Base-by-base conservation (phyloP, 2,113 vertebrate species). In the Anguilla rostrata region DNA sequence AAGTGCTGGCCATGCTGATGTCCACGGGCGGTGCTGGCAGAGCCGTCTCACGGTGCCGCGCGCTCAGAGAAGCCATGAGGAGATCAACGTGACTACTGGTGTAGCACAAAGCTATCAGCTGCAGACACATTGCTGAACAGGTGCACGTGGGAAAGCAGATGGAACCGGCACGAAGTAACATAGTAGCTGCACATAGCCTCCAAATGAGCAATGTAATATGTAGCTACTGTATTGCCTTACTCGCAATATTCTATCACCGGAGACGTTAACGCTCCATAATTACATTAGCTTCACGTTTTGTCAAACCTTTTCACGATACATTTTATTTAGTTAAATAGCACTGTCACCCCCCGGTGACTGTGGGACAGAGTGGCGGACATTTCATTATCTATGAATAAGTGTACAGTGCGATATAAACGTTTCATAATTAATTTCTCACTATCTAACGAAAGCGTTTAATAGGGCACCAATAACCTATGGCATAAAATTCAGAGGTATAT, bases 21-120 rank as follows among this genome's bases (percentile, higher is more conserved):
- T 26, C 41, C 16, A 5, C 26, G n/a, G 40, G n/a, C 53, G 46
- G 39, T 20, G 66, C 39, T 22, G 66, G 85, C 71, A 53, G 26
- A 29, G 39, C 40, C 29, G 34, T 63, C 49, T 57, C 82, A 60
- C n/a, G 56, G 15, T 60, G 82, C 53, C 86, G 18, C 60, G 29
- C 82, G 29, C 86, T 88, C 88, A 84, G 85, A 80, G 39, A 83
- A 26, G 81, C 94, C 94, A 94, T 94, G 94, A 92, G 94, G 93
- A 93, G 93, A 90, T 92, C 93, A 94, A 95, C 95, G 95, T 96
- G 95, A 95, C 94, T 75, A 84, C 49, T 41, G 78, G 89, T 22
- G 85, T 87, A 83, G 91, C 88, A 88, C 86, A 89, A 75, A 87
- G 63, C 83, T 40, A 78, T 34, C 84, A 34, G n/a, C 87, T 16